Conservation (phyloP, 1,140 invertebrate species). For the Brachionus sp. region DNA sequence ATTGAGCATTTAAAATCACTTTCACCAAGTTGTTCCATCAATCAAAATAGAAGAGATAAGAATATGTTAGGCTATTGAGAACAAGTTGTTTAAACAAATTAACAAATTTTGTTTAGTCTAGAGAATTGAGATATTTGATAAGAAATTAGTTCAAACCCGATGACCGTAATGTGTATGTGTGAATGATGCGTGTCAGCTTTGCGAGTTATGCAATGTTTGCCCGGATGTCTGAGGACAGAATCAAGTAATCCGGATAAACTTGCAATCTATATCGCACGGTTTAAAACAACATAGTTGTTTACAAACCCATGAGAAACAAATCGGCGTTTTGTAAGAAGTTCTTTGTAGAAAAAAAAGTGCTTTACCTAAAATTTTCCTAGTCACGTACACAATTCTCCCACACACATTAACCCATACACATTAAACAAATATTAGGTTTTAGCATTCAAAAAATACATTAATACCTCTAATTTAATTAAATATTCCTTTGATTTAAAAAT, state of each 20-base stretch:
- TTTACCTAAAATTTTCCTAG: constrained; percentile 15
- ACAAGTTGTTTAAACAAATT: not conserved
- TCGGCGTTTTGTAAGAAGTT: not conserved
- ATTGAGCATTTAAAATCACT: not conserved
- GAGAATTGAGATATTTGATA: not conserved
- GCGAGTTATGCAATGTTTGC: not conserved
- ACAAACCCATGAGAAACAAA: not conserved
- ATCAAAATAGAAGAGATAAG: not conserved
- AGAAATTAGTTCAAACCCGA: not conserved
- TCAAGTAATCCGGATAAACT: not conserved
- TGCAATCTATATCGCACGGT: not conserved
- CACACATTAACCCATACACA: not conserved
- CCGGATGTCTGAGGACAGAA: not conserved
- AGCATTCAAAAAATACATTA: constrained; percentile 21
- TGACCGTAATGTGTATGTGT: not conserved
- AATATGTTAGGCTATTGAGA: not conserved
- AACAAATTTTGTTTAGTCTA: constrained; percentile 5
- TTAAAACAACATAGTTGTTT: not conserved
- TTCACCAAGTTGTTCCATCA: not conserved
- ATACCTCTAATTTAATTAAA: constrained; percentile 33
- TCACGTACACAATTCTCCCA: constrained; percentile 18
- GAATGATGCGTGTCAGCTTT: not conserved
- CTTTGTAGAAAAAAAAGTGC: not conserved
- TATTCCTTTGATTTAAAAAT: constrained; percentile 26
- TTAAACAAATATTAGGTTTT: not conserved